Conservation (phyloP, 2,113 vertebrate species). For the Callospermophilus lateralis region DNA sequence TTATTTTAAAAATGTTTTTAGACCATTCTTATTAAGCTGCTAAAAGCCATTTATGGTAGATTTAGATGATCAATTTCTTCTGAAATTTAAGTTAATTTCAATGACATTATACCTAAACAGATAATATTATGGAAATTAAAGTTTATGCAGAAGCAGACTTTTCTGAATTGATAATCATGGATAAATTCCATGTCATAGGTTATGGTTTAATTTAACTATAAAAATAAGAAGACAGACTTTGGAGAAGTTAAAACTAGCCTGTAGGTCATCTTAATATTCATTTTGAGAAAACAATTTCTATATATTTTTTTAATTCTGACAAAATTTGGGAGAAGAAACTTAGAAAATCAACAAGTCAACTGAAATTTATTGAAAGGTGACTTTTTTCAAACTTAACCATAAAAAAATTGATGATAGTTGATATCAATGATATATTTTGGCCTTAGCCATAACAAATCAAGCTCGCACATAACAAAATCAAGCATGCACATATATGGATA, state of each 20-base stretch:
- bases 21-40: background rate
- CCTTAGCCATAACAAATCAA: background rate
- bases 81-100: slow-evolving; percentile 33
- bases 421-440: background rate
- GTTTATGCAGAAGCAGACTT: background rate
- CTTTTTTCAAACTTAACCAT: background rate
- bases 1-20: slow-evolving; percentile 6
- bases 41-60: background rate
- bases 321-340: background rate
- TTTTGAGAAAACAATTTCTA: background rate
- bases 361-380: background rate
- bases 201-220: background rate
- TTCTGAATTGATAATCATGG: background rate
- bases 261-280: background rate
- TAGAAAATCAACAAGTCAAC: background rate
- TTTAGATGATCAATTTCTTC: slow-evolving; percentile 16
- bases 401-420: background rate
- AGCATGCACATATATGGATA: background rate
- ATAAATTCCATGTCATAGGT: background rate
- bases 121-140: background rate
- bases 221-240: background rate
- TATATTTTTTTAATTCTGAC: background rate
- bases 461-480: background rate
- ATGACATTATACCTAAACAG: background rate
- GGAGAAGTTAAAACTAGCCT: background rate